Conservation (phyloP, 2,113 vertebrate species). For the Emydocephalus ijimae region DNA sequence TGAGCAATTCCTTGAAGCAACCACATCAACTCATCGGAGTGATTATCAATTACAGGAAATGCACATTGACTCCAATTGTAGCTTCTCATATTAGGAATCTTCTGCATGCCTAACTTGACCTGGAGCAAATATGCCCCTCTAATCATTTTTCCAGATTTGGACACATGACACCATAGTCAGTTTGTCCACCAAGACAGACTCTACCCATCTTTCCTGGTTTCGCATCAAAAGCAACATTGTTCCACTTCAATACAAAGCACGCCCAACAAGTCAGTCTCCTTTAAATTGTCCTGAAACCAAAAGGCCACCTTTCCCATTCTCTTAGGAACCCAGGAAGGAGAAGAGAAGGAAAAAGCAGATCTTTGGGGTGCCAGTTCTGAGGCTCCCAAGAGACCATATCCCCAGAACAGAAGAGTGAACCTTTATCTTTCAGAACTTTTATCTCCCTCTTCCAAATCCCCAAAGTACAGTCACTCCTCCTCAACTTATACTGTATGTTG, state of each 20-base stretch:
- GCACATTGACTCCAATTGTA: neutral
- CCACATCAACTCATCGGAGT: neutral
- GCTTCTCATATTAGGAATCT: neutral
- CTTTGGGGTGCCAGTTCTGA: neutral
- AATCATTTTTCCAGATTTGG: neutral
- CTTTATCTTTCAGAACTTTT: too few relatives aligned
- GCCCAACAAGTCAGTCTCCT: neutral
- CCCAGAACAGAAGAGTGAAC: neutral
- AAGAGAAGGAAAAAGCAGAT: neutral
- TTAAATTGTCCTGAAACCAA: neutral
- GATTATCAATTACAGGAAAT: neutral
- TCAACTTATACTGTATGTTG: neutral
- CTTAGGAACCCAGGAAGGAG: neutral
- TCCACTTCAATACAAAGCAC: neutral
- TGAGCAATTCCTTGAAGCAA: neutral
- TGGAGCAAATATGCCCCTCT: neutral
- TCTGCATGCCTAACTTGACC: neutral
- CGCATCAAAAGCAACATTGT: neutral
- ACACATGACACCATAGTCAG: neutral
- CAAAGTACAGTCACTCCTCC: neutral
- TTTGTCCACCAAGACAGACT: neutral
- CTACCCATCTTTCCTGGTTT: neutral
- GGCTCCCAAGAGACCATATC: neutral
- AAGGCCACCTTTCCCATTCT: neutral
- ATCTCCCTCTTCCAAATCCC: neutral